Evolutionary conservation across 2,888 invertebrate genomes (phyloP).

Genomic region (Drosophila austrosaltans): DNA sequence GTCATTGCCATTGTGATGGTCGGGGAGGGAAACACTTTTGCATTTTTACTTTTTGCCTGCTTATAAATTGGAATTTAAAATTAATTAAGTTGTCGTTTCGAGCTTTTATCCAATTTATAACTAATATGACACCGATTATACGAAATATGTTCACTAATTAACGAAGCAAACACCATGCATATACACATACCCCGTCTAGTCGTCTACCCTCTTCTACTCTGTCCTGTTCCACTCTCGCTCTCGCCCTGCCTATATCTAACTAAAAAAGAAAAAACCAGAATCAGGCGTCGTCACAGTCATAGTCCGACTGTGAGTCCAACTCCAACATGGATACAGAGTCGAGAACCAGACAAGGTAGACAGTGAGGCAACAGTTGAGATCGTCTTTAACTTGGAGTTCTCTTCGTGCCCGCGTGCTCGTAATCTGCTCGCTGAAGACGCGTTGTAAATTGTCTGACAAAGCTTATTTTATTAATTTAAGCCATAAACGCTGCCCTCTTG

Average conservation of each 20-base stretch:
- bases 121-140: constrained; percentile 84
- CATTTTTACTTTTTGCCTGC: constrained; percentile 45
- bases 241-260: constrained; percentile 8
- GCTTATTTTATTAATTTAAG: constrained; percentile 82
- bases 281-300: not conserved
- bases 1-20: constrained; percentile 34
- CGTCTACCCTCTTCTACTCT: no score
- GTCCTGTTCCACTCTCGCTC: not conserved
- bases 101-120: constrained; percentile 83
- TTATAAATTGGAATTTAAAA: constrained; percentile 82
- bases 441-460: constrained; percentile 81
- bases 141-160: constrained; percentile 84
- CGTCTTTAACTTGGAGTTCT: constrained; percentile 13
- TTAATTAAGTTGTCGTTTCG: constrained; percentile 84
- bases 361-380: constrained; percentile 57
- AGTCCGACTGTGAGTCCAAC: not conserved
- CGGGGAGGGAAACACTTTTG: constrained; percentile 24
- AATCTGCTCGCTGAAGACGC: constrained; percentile 81
- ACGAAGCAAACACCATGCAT: constrained; percentile 81
- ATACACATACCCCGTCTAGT: constrained; percentile 5
- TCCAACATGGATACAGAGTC: not conserved
- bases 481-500: constrained; percentile 70
- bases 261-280: constrained; percentile 14
- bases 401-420: constrained; percentile 70
- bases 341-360: constrained; percentile 59